These are phyloP conservation scores for Hesperia comma DNA, from an alignment of 2,888 invertebrate species.

Conservation along the genomic window DNA sequence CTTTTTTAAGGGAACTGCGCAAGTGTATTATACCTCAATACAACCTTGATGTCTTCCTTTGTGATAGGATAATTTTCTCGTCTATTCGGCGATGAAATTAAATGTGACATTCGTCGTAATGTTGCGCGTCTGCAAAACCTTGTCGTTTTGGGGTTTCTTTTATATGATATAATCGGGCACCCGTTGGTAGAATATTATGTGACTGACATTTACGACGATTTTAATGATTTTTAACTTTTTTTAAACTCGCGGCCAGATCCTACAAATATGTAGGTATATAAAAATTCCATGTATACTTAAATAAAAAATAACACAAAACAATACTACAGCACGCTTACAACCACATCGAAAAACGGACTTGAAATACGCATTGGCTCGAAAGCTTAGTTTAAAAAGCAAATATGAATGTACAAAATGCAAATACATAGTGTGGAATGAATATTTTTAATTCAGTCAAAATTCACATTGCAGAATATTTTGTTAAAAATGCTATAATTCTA, in stretches of 20 bases:
- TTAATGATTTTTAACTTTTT: background rate
- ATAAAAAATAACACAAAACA: slow-evolving; percentile 28
- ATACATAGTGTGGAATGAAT: slow-evolving; percentile 53
- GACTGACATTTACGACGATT: too few relatives aligned
- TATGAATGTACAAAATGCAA: slow-evolving; percentile 39
- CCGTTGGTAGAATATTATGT: too few relatives aligned
- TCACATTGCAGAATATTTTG: slow-evolving; percentile 44
- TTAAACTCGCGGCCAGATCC: slow-evolving; percentile 33
- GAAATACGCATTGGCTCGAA: background rate
- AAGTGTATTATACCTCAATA: background rate
- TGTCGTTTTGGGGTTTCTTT: too few relatives aligned
- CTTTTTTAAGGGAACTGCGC: too few relatives aligned
- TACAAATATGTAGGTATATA: background rate
- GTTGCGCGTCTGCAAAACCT: too few relatives aligned
- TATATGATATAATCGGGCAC: too few relatives aligned
- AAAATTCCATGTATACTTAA: background rate
- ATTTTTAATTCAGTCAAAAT: slow-evolving; percentile 54
- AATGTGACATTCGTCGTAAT: too few relatives aligned
- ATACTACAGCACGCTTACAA: slow-evolving; percentile 17
- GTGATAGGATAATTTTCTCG: too few relatives aligned
- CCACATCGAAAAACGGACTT: slow-evolving; percentile 8
- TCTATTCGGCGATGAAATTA: too few relatives aligned
- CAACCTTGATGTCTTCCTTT: background rate
- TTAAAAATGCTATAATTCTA: slow-evolving; percentile 44
- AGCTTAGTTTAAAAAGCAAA: slow-evolving; percentile 12